Evolutionary conservation across 2,888 invertebrate species (phyloP), one percentile per base, ranked within the genome.

Genomic region (Drosophila atripex): DNA sequence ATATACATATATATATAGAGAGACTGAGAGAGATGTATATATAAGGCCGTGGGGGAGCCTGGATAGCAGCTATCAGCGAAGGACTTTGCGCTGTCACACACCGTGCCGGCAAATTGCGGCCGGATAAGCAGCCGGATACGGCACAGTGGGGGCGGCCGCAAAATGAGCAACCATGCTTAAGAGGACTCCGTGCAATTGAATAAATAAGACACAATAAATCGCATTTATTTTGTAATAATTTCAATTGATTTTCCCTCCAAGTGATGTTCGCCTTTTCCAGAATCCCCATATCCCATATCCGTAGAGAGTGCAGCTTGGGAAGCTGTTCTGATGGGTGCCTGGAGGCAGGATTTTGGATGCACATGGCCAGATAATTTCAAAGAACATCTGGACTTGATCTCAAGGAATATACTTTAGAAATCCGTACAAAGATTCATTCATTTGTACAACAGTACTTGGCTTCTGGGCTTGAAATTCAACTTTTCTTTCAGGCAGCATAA

Each of bases 61-160:
- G 43, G 16, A 49, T 35, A 49, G 55, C 50, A 71, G 70, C 86
- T 80, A 84, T 86, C 80, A 86, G 61, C 86, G 68, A 18, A 47
- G 56, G 80, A 68, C 85, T 80, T 80, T 84, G 70, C 78, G 78
- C 77, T 86, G 80, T 80, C 87, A 69, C 86, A 86, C 79, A 72
- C 77, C 84, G 75, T 61, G 11, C 66, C 59, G 79, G 77, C 79
- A 82, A 76, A 86, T 76, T 80, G 77, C 70, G 74, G 82, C 60
- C 43, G 58, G 69, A 64, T 60, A 50, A 56, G 49, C 32, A 23
- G 54, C 55, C 63, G 64, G 63, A 64, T 65, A 65, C 46, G 38
- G 25, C n/a, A 30, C 63, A 28, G 50, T 43, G 35, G 25, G 32
- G 47, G 50, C 28, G 45, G 59, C 64, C 59, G 43, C 51, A 49